Conservation (phyloP, 2,888 invertebrate species). For the Acheta domesticus region DNA sequence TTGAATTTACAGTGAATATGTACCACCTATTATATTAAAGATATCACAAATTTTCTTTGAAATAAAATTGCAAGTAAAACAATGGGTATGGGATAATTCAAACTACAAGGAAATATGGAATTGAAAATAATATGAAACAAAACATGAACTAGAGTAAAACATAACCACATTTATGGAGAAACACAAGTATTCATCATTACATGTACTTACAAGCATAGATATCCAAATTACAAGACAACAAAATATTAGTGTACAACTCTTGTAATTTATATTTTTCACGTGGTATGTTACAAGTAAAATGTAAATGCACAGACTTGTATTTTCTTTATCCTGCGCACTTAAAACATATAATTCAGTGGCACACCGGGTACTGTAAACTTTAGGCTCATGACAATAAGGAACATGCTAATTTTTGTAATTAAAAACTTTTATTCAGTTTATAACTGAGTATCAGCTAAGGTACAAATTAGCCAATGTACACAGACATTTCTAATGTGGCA, state of each 20-base stretch:
- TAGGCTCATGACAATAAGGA: background rate
- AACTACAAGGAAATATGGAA: background rate
- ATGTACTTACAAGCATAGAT: conserved; percentile 18
- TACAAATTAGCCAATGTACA: no score
- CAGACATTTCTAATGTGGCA: no score
- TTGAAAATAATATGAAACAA: background rate
- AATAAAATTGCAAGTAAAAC: no score
- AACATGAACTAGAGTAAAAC: background rate
- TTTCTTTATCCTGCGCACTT: conserved; percentile 2
- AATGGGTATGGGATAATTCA: no score
- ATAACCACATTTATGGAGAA: conserved; percentile 9
- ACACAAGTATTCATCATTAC: conserved; percentile 5
- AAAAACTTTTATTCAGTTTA: no score
- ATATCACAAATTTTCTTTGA: no score
- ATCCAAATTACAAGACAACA: conserved; percentile 18
- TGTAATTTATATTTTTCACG: background rate
- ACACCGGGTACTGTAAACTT: background rate
- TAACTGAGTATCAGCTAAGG: no score
- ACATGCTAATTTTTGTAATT: background rate
- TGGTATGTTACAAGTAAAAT: background rate
- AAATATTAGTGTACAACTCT: background rate
- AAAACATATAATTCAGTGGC: background rate
- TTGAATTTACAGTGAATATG: no score
- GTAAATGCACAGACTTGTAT: background rate
- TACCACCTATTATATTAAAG: no score